Evolutionary conservation across 2,888 invertebrate genomes (phyloP), one percentile per base, ranked within the genome.

Genomic region (Chydorus sphaericus): DNA sequence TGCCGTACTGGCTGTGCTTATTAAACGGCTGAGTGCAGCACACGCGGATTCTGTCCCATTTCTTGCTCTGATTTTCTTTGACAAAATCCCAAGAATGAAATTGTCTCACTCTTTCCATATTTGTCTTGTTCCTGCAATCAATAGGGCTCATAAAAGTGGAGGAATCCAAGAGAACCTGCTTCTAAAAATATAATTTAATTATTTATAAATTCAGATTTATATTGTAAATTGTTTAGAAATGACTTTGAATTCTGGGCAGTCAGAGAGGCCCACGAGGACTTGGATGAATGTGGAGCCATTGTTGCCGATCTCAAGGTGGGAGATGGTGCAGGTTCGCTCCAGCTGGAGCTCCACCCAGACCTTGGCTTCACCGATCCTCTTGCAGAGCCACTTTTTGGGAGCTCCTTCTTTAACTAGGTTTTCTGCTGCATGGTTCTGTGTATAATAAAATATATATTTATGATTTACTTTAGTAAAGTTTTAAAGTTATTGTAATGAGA

Each of bases 21-120:
- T 87, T 88, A 69, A 88, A 91, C 0, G 89, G 90, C 70, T 93
- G 93, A 4, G 82, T 79, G 70, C 90, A 91, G 3, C 87, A 78
- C 48, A 91, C 70, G 66, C 90, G 85, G 23, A 91, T 69, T 55
- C 84, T 73, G 70, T 89, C 86, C 89, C 89, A 92, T 68, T 83
- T 84, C 66, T 82, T 75, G 2, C 70, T 68, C 20, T 75, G 68
- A 18, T 72, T 70, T 1, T 71, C 70, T 55, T 76, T 71, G 2
- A 77, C 72, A 18, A 91, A 71, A 58, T 82, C 76, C 10, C 76
- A 77, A 10, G 67, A 65, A 7, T 69, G 70, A 69, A 90, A 90
- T 67, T 85, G 82, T 51, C 87, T 76, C 30, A 91, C 88, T 61
- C 82, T 77, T 66, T 80, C 82, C 28, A 70, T 66, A 61, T 79